Evolutionary conservation across 2,888 invertebrate genomes (phyloP).

Genomic region (Hyposoter didymator): DNA sequence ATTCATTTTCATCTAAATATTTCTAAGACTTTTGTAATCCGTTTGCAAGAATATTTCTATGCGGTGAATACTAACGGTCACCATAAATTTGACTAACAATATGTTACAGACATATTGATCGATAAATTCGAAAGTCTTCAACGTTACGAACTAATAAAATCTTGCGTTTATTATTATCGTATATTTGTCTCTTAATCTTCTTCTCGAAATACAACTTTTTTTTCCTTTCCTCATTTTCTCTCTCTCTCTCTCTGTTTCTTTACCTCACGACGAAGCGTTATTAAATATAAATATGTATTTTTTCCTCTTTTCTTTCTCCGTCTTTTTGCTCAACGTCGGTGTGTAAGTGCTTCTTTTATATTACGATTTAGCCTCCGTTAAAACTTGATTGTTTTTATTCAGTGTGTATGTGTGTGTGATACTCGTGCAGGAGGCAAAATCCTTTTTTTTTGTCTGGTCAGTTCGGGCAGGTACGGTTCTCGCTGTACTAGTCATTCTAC

Average conservation of each 20-base stretch:
- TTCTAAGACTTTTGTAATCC: slow-evolving; percentile 54
- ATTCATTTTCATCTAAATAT: slow-evolving; percentile 51
- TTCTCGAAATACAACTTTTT: slow-evolving; percentile 55
- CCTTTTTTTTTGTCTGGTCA: slow-evolving; percentile 74
- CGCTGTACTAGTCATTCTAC: slow-evolving; percentile 77
- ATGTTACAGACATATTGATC: slow-evolving; percentile 62
- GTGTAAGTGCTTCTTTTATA: slow-evolving; percentile 43
- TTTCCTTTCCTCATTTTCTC: background rate
- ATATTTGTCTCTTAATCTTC: slow-evolving; percentile 55
- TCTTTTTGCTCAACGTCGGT: slow-evolving; percentile 60
- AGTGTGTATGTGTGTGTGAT: slow-evolving; percentile 24
- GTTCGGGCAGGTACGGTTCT: slow-evolving; percentile 80
- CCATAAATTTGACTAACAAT: slow-evolving; percentile 65
- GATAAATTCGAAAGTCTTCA: slow-evolving; percentile 66
- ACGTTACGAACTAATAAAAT: slow-evolving; percentile 62
- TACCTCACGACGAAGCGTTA: slow-evolving; percentile 54
- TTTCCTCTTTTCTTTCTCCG: slow-evolving; percentile 61
- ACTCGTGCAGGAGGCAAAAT: slow-evolving; percentile 73
- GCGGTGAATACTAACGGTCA: slow-evolving; percentile 56
- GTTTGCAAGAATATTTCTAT: slow-evolving; percentile 65
- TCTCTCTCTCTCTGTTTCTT: slow-evolving; percentile 28
- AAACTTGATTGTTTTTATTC: slow-evolving; percentile 7
- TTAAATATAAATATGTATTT: slow-evolving; percentile 68
- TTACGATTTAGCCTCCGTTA: slow-evolving; percentile 30
- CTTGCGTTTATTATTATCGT: slow-evolving; percentile 60